phyloP scores from a whole-genome alignment of 2,797 vertebrate genomes.

The Paedocypris micromegethes region DNA sequence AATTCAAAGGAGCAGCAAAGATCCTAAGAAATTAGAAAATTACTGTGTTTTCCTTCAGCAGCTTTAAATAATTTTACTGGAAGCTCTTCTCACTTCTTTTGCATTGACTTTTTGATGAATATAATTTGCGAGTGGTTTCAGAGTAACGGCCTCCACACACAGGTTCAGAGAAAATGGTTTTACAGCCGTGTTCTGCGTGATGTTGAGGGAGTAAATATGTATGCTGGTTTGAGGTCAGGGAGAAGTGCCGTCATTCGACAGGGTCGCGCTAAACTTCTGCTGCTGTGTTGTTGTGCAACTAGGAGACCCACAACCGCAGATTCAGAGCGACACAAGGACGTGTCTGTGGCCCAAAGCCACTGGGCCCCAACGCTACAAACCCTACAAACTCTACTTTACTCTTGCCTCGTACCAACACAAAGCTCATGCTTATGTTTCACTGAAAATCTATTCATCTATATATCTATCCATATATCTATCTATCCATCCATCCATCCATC shows the following conservation, averaged over 20 bases:
- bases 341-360: conserved; percentile 34
- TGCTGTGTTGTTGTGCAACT: conserved; percentile 66
- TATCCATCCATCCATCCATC: too few relatives aligned
- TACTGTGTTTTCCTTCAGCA: too few relatives aligned
- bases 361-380: conserved; percentile 31
- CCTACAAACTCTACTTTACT: conserved; percentile 13
- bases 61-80: too few relatives aligned
- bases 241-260: conserved; percentile 57
- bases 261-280: conserved; percentile 59
- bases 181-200: conserved; percentile 7
- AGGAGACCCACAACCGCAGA: conserved; percentile 55
- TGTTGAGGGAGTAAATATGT: conserved; percentile 43
- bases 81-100: too few relatives aligned
- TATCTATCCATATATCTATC: too few relatives aligned
- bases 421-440: conserved; percentile 11
- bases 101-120: too few relatives aligned
- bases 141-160: conserved; percentile 12
- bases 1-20: too few relatives aligned
- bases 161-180: conserved; percentile 52
- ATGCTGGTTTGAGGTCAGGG: conserved; percentile 66
- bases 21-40: too few relatives aligned
- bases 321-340: conserved; percentile 38
- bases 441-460: too few relatives aligned
- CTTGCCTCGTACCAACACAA: conserved; percentile 33
- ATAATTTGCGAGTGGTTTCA: too few relatives aligned